These are phyloP conservation scores for Anseranas semipalmata DNA, from an alignment of 2,113 vertebrate genomes.

Conservation along the genomic window DNA sequence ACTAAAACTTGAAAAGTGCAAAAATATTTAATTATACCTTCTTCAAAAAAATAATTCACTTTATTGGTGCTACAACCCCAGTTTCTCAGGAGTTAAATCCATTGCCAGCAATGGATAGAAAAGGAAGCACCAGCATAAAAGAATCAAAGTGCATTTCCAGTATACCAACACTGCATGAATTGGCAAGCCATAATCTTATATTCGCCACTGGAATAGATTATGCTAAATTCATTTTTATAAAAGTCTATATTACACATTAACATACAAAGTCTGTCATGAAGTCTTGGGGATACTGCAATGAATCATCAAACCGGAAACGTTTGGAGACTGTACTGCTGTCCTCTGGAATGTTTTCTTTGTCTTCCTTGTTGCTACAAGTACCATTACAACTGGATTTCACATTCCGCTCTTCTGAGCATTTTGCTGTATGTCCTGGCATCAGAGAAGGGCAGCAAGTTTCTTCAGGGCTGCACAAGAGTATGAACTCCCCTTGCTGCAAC, in stretches of 20 bases:
- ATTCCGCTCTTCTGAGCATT: conserved; percentile 77
- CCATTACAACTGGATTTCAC: conserved; percentile 76
- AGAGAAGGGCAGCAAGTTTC: conserved; percentile 52
- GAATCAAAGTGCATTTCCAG: conserved; percentile 74
- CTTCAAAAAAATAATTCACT: conserved; percentile 54
- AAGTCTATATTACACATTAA: conserved; percentile 46
- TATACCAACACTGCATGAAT: conserved; percentile 37
- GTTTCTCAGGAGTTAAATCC: conserved; percentile 10
- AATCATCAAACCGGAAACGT: conserved; percentile 87
- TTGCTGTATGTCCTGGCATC: conserved; percentile 57
- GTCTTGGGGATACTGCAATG: conserved; percentile 73
- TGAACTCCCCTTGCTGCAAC: conserved; percentile 83
- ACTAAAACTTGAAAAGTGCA: conserved; percentile 69
- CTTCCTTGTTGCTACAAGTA: conserved; percentile 79
- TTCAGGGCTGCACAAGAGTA: conserved; percentile 64
- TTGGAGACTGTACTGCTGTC: conserved; percentile 83
- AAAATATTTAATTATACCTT: conserved; percentile 62
- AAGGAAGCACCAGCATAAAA: conserved; percentile 44
- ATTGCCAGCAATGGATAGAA: conserved; percentile 70
- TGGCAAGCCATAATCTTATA: conserved; percentile 38
- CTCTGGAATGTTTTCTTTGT: conserved; percentile 94
- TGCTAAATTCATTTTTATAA: conserved; percentile 4
- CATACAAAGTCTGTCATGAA: conserved; percentile 76
- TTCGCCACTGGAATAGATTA: conserved; percentile 29
- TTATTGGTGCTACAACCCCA: conserved; percentile 10